Percentiles rank a stretch among this genome's conserved stretches.
phyloP scores from a whole-genome alignment of 2,113 vertebrate genomes.

The Equus quagga region DNA sequence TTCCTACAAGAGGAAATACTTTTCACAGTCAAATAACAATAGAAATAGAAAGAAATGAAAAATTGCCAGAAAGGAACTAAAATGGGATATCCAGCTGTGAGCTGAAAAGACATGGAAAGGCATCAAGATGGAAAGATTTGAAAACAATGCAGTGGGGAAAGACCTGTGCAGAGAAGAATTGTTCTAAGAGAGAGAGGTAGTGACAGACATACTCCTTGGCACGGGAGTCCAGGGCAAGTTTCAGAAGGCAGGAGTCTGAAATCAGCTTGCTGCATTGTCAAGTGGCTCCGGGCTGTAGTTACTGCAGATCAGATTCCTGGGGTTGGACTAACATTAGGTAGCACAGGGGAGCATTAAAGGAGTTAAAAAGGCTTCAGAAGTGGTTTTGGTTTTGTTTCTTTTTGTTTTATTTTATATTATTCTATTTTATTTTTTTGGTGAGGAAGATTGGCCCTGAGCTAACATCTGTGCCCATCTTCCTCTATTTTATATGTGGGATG shows the following conservation, averaged over 20 bases:
- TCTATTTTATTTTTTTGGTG: too few relatives aligned
- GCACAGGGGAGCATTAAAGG: not conserved
- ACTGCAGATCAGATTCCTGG: not conserved
- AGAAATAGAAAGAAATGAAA: constrained; percentile 73
- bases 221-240: not conserved
- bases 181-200: not conserved
- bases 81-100: constrained; percentile 66
- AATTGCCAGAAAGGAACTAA: constrained; percentile 69
- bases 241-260: constrained; percentile 28
- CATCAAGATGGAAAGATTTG: constrained; percentile 57
- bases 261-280: not conserved
- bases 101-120: constrained; percentile 58
- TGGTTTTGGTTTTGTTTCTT: not conserved
- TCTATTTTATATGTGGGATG: too few relatives aligned
- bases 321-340: not conserved
- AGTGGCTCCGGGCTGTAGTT: not conserved
- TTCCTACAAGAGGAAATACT: constrained; percentile 65
- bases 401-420: not conserved
- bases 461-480: too few relatives aligned
- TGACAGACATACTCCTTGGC: not conserved
- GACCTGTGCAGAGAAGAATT: not conserved
- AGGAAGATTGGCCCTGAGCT: too few relatives aligned
- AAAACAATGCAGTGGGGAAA: constrained; percentile 42
- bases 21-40: constrained; percentile 79
- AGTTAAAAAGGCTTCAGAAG: not conserved